A percentile compares a stretch with the other conserved stretches of the same genome.
Conservation (phyloP, 2,113 vertebrate species). For the Siniperca chuatsi region DNA sequence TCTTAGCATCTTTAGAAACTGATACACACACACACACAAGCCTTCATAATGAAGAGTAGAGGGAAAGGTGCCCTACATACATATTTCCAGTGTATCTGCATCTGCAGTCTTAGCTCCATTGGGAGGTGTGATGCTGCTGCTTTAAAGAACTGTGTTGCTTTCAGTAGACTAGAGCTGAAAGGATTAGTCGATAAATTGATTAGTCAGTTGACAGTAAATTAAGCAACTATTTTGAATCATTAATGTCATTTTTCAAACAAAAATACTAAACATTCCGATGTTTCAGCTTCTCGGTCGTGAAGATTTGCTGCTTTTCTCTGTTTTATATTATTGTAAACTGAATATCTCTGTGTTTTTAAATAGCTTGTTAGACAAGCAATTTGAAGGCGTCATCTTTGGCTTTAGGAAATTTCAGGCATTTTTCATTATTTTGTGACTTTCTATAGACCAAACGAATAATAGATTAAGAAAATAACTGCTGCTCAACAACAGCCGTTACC, state of each 20-base stretch:
- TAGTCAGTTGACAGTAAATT: neutral
- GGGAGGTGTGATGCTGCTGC: constrained; percentile 17
- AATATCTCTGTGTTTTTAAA: too few species aligned
- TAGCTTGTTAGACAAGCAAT: neutral
- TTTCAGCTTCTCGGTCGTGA: neutral
- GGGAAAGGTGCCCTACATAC: constrained; percentile 47
- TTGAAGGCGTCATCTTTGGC: neutral
- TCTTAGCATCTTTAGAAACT: constrained; percentile 7
- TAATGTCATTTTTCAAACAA: neutral
- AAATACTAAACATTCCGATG: neutral
- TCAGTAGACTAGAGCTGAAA: neutral
- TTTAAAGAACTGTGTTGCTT: neutral
- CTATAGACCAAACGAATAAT: neutral
- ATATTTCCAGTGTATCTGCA: constrained; percentile 35
- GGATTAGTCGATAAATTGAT: neutral
- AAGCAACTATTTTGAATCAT: neutral
- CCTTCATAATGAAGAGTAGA: neutral
- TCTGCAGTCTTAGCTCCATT: constrained; percentile 13
- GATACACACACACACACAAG: neutral
- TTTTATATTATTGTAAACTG: neutral
- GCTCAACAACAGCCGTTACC: too few species aligned
- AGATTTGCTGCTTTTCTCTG: neutral
- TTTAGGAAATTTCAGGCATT: neutral
- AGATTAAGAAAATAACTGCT: neutral
- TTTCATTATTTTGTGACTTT: neutral